Base-by-base conservation (phyloP, 1,140 invertebrate genomes). In the Sminthurinus signatus region DNA sequence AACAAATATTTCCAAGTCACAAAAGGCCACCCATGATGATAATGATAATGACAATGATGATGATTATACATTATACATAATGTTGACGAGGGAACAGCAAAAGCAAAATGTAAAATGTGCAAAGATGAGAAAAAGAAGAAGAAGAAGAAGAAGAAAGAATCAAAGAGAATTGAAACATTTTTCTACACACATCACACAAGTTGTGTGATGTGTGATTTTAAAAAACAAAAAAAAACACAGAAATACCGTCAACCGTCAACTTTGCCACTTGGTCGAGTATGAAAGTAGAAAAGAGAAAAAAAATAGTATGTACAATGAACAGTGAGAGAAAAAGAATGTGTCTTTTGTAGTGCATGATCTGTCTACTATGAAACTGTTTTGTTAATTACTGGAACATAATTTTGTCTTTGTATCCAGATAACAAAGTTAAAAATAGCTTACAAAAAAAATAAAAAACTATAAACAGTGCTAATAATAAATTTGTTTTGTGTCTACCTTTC, bases 361-460 rank as follows among this genome's bases (percentile, higher is more conserved):
- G 54, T 56, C 3, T 5, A 10, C 15, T 36, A 4, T 56, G 31
- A 21, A 56, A 36, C 54, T 39, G 4, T 39, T 32, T 56, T 56
- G 67, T 67, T 68, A 72, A 72, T 72, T 72, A 69, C 70, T 71
- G 64, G 62, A 71, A 72, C 64, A 68, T 65, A 65, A 68, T 68
- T 56, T 71, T 67, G 60, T 64, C 60, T 66, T 66, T 69, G 62
- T 66, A 55, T 69, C 56, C 57, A 69, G 64, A 66, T 69, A 63
- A 69, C 63, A 15, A 69, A 69, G 57, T 55, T 69, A 69, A 66
- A 69, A 62, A 69, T 69, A 69, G 32, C 5, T 36, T 36, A 5
- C 32, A n/a, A n/a, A n/a, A n/a, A n/a, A n/a, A n/a, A n/a, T n/a
- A n/a, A n/a, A n/a, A n/a, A n/a, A n/a, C n/a, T n/a, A n/a, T n/a